These are phyloP conservation scores for Camponotus pennsylvanicus DNA, from an alignment of 1,140 invertebrate genomes.

Conservation along the genomic window DNA sequence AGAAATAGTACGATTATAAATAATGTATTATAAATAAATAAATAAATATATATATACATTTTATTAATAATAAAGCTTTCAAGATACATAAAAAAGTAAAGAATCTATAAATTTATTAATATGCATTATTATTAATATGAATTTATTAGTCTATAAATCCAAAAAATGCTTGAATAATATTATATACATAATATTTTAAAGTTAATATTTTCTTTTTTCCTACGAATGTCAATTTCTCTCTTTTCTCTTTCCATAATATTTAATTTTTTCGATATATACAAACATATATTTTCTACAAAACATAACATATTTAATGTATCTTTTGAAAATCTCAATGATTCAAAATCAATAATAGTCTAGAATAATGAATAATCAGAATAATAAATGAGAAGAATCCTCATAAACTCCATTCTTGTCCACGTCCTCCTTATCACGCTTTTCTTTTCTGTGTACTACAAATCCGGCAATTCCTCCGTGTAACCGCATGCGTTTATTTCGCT, in stretches of 20 bases:
- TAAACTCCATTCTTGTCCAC: conserved; percentile 24
- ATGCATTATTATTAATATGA: neutral
- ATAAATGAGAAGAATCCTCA: conserved; percentile 32
- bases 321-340: conserved; percentile 8
- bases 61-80: no score
- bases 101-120: neutral
- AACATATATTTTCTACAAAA: neutral
- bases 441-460: conserved; percentile 15
- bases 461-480: conserved; percentile 35
- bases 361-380: no score
- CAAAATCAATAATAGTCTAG: neutral
- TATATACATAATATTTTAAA: neutral
- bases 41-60: no score
- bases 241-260: neutral
- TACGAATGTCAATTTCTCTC: no score
- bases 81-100: neutral
- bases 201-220: no score
- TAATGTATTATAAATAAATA: no score
- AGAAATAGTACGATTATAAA: no score
- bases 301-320: neutral
- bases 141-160: neutral
- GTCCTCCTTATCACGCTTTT: conserved; percentile 9
- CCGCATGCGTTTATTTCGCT: conserved; percentile 30
- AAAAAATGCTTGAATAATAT: neutral
- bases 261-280: neutral